Evolutionary conservation across 2,888 invertebrate species (phyloP).

Genomic region (Apomyelois bistriatella): DNA sequence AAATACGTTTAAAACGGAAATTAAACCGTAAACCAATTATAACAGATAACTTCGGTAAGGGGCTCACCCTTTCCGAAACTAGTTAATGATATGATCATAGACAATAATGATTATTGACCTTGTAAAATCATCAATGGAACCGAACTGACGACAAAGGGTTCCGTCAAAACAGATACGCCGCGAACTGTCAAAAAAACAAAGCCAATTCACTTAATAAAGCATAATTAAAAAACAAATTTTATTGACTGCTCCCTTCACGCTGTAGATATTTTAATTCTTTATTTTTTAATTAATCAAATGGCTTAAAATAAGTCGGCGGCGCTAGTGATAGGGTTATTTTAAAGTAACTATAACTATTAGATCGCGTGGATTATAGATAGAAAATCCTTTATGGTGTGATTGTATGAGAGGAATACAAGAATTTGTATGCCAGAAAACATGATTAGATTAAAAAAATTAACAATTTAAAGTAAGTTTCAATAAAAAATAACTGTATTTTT

Average conservation of each 20-base stretch:
- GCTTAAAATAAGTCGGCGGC: conserved; percentile 54
- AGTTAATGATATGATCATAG: conserved; percentile 71
- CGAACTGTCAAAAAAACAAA: conserved; percentile 63
- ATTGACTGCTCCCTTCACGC: conserved; percentile 65
- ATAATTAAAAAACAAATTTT: conserved; percentile 74
- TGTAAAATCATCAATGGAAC: conserved; percentile 75
- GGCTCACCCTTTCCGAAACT: conserved; percentile 50
- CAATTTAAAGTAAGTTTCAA: too few relatives aligned
- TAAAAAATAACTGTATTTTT: too few relatives aligned
- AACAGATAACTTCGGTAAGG: conserved; percentile 11
- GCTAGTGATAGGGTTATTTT: conserved; percentile 42
- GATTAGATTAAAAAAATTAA: too few relatives aligned
- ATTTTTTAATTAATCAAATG: conserved; percentile 69
- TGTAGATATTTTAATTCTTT: conserved; percentile 40
- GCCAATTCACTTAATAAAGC: conserved; percentile 71
- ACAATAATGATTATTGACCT: conserved; percentile 75
- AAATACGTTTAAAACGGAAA: not conserved
- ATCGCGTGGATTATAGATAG: not conserved
- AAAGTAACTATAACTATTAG: not conserved
- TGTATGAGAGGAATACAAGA: too few relatives aligned
- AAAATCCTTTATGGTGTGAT: not conserved
- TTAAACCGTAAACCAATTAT: conserved; percentile 7
- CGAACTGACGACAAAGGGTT: conserved; percentile 59
- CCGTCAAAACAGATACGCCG: conserved; percentile 49
- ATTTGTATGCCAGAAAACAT: too few relatives aligned